Evolutionary conservation across 2,888 invertebrate species (phyloP).

Genomic region (Nomada fabriciana): DNA sequence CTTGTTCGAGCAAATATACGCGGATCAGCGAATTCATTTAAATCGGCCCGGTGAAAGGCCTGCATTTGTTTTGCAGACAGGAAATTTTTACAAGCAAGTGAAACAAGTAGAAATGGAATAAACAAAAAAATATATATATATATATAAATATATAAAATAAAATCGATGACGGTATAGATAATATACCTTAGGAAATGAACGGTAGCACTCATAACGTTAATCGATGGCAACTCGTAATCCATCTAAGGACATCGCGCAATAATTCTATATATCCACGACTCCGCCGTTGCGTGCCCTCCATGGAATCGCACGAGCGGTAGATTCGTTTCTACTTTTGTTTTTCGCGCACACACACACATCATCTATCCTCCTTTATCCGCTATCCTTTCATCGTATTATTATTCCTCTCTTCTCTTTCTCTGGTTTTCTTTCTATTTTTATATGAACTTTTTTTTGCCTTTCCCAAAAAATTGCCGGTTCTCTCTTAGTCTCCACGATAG

Average conservation of each 20-base stretch:
- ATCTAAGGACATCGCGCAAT: constrained; percentile 68
- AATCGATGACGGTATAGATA: constrained; percentile 15
- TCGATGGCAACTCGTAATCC: constrained; percentile 77
- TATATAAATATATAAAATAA: not conserved
- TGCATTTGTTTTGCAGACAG: not conserved
- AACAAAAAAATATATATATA: not conserved
- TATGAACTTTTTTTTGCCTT: not conserved
- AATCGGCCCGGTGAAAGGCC: constrained; percentile 12
- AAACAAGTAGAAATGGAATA: constrained; percentile 30
- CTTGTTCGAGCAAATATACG: constrained; percentile 11
- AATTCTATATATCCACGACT: constrained; percentile 59
- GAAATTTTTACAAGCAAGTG: not conserved
- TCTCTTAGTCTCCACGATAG: constrained; percentile 18
- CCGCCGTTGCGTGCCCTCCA: constrained; percentile 48
- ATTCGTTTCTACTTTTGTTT: constrained; percentile 42
- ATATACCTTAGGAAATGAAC: constrained; percentile 76
- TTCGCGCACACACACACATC: constrained; percentile 36
- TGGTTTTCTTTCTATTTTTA: not conserved
- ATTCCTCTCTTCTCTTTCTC: not conserved
- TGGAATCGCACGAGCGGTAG: constrained; percentile 68
- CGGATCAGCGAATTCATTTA: not conserved
- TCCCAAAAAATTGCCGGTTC: too few relatives aligned
- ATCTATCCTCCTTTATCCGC: constrained; percentile 38
- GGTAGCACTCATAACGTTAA: constrained; percentile 77
- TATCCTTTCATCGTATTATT: constrained; percentile 33